Conservation (phyloP, 2,888 invertebrate species). For the Stegophylla sp. region DNA sequence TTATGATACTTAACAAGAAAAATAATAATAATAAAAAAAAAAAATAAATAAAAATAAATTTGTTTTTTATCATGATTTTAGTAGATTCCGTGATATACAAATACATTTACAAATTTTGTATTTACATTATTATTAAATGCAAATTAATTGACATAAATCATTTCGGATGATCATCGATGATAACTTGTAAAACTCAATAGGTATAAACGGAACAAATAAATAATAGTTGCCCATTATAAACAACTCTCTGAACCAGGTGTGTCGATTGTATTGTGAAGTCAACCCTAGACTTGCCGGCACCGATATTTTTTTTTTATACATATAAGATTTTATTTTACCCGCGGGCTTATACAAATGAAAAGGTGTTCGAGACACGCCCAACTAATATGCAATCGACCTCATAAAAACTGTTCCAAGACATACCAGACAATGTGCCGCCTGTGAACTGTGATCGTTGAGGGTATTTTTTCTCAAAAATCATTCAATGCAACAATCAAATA, state of each 20-base stretch:
- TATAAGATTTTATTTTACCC: conserved; percentile 22
- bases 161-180: conserved; percentile 19
- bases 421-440: conserved; percentile 57
- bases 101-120: not conserved
- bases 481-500: not conserved
- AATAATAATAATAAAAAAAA: too few relatives aligned
- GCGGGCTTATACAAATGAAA: conserved; percentile 41
- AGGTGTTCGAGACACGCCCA: conserved; percentile 54
- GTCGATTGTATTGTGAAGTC: conserved; percentile 46
- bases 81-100: too few relatives aligned
- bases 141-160: conserved; percentile 29
- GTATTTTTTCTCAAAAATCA: conserved; percentile 24
- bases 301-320: conserved; percentile 34
- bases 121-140: not conserved
- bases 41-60: too few relatives aligned
- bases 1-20: too few relatives aligned
- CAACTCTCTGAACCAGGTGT: conserved; percentile 44
- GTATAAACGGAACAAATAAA: conserved; percentile 33
- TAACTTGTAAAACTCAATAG: conserved; percentile 15
- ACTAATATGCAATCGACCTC: conserved; percentile 51
- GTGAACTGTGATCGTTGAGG: conserved; percentile 23
- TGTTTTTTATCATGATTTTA: too few relatives aligned
- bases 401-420: conserved; percentile 53
- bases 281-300: conserved; percentile 57
- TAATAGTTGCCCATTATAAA: conserved; percentile 22